Base-by-base conservation (phyloP, 2,888 invertebrate species). In the Scaptomyza flava region DNA sequence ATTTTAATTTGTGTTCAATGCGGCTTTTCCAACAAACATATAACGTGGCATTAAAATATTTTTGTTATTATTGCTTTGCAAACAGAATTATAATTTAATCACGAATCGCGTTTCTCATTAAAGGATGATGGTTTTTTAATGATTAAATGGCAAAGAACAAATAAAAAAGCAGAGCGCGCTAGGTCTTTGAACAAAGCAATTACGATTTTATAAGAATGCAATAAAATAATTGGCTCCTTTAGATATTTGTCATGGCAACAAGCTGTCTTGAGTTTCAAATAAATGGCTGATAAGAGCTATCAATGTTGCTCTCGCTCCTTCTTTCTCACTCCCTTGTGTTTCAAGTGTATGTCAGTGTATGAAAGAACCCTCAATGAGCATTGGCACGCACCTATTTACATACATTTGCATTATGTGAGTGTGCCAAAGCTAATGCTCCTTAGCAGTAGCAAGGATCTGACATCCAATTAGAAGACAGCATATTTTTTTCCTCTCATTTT, bases 401-500 rank as follows among this genome's bases (percentile, higher is more conserved):
- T 33, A 30, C n/a, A 36, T 41, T 31, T 42, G 12, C 7, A n/a
- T 27, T 9, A 42, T 27, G 12, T 9, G 31, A 9, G 14, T 38
- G 30, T 54, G 30, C 38, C 20, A 14, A 56, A 45, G 54, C 41
- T 61, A 42, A 68, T 41, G 27, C 8, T 54, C 70, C 56, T 62
- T 47, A 33, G 62, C 36, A 27, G 41, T 14, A 56, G 56, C 1
- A 33, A 52, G 43, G 62, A 17, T 42, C 9, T 38, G 23, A 41
- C 54, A 61, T 61, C 70, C 50, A 54, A 61, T 68, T 56, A 34
- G 38, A 23, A 42, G 52, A 27, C 43, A 46, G 45, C 12, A 14
- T 46, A 45, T 66, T 65, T 46, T 47, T 42, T 36, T 17, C n/a
- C n/a, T n/a, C n/a, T 3, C 23, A 23, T 23, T 38, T 8, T 14